Evolutionary conservation across 2,888 invertebrate species (phyloP).

Genomic region (Andrena dorsata): DNA sequence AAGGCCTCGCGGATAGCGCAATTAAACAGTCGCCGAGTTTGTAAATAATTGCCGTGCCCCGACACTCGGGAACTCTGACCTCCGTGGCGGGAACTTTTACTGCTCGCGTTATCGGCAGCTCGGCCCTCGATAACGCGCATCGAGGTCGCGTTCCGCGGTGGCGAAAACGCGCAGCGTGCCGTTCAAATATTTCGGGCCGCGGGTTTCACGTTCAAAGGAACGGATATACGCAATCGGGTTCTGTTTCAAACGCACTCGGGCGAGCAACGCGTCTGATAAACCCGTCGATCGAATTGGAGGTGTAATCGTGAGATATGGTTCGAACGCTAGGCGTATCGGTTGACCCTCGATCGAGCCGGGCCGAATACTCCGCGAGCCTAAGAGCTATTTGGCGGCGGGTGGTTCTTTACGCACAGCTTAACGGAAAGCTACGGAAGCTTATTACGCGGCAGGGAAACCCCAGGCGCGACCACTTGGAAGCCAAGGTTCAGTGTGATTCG

Average conservation of each 20-base stretch:
- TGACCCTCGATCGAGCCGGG: background rate
- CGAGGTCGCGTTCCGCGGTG: background rate
- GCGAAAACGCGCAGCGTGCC: background rate
- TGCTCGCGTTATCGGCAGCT: conserved; percentile 12
- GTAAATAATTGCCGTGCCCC: conserved; percentile 65
- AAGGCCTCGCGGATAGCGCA: conserved; percentile 51
- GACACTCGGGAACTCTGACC: conserved; percentile 33
- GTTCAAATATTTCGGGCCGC: background rate
- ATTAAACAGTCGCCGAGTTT: conserved; percentile 64
- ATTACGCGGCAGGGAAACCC: conserved; percentile 33
- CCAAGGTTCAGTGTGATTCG: conserved; percentile 24
- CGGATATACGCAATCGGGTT: too few species aligned
- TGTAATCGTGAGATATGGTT: background rate
- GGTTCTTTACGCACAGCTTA: conserved; percentile 27
- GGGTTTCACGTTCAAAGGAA: too few species aligned
- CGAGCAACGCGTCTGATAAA: background rate
- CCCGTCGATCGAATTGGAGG: background rate
- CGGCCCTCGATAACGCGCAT: background rate
- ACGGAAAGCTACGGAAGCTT: conserved; percentile 30
- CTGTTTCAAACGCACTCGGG: too few species aligned
- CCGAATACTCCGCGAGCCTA: conserved; percentile 25
- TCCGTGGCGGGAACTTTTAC: background rate
- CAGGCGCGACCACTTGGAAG: conserved; percentile 25
- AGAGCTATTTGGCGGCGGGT: conserved; percentile 32
- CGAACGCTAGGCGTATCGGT: background rate